Evolutionary conservation across 2,888 invertebrate species (phyloP).

Genomic region (Rugalucina vietnamica): DNA sequence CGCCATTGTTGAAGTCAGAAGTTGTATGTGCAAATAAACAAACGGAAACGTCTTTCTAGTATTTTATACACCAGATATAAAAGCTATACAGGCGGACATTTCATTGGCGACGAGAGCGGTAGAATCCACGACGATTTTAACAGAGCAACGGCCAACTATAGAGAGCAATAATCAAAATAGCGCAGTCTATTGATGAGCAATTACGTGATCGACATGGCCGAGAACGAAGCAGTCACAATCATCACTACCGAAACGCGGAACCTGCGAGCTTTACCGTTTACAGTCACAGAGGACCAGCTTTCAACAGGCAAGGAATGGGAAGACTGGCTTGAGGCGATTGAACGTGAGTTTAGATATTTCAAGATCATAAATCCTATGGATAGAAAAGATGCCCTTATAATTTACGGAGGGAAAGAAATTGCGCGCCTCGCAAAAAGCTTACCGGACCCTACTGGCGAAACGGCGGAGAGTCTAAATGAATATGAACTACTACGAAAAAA

Average conservation of each 20-base stretch:
- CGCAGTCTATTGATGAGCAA: no score
- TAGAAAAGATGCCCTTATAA: neutral
- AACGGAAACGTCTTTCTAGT: no score
- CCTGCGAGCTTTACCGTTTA: neutral
- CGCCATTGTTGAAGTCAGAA: no score
- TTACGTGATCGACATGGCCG: neutral
- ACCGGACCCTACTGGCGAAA: no score
- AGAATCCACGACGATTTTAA: no score
- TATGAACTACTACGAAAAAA: neutral
- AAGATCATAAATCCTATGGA: neutral
- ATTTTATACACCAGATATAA: no score
- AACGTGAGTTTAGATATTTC: neutral
- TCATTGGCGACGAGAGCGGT: no score
- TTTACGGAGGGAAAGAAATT: neutral
- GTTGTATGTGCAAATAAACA: no score
- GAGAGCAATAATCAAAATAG: no score
- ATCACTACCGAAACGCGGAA: neutral
- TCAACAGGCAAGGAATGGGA: neutral
- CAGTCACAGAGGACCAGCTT: neutral
- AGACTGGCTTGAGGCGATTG: neutral
- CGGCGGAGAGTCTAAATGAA: neutral
- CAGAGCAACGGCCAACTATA: no score
- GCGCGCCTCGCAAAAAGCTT: neutral
- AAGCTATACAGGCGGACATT: no score
- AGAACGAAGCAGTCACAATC: neutral